Percentiles rank a stretch among this genome's conserved stretches.
These are phyloP conservation scores for Hymenopus coronatus DNA, from an alignment of 2,888 invertebrate species.

Conservation along the genomic window DNA sequence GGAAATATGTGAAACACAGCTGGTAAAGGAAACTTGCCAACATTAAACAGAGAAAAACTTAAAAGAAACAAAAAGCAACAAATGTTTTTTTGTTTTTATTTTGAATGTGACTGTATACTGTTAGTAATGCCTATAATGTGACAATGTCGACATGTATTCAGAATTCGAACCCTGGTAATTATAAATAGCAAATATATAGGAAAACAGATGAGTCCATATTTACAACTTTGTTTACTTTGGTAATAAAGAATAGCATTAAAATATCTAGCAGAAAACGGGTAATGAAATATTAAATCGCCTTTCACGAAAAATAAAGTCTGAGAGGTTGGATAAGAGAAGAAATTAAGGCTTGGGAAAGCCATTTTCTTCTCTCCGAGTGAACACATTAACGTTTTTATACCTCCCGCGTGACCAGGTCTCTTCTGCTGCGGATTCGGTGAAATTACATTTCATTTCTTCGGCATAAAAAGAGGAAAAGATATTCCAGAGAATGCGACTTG, in stretches of 20 bases:
- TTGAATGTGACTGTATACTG: too few species aligned
- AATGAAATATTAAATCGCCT: neutral
- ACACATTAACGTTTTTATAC: neutral
- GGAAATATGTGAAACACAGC: too few species aligned
- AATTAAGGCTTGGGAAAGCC: neutral
- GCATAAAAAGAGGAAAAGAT: neutral
- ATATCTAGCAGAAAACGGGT: neutral
- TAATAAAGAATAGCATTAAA: neutral
- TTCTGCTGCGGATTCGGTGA: neutral
- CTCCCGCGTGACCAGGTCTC: neutral
- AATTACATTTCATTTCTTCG: neutral
- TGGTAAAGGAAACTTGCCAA: too few species aligned
- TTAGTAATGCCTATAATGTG: too few species aligned
- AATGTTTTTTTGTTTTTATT: too few species aligned
- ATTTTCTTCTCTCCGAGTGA: neutral
- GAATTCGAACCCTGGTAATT: too few species aligned
- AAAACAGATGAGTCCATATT: too few species aligned
- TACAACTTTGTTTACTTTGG: too few species aligned
- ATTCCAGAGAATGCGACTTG: neutral
- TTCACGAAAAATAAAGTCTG: neutral
- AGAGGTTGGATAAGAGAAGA: neutral
- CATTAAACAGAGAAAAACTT: too few species aligned
- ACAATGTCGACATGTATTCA: too few species aligned
- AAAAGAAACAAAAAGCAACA: too few species aligned
- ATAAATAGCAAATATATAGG: too few species aligned